Percentiles rank a stretch among this genome's conserved stretches.
Evolutionary conservation across 2,888 invertebrate species (phyloP).

Genomic region (Callyntrura guangdongensis): DNA sequence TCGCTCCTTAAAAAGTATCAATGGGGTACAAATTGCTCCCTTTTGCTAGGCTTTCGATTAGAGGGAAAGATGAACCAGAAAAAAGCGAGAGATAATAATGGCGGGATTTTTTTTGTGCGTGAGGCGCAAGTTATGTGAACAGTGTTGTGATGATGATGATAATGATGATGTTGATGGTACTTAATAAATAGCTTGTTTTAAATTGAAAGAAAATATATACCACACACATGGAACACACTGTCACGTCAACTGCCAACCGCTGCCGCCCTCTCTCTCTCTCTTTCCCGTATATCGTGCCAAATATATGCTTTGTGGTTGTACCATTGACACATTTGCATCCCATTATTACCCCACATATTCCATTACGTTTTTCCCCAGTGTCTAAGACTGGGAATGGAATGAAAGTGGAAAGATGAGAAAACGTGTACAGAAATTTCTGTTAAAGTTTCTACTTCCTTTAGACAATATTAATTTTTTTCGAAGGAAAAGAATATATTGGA

Average conservation of each 20-base stretch:
- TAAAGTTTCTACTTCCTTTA: background rate
- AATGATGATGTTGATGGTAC: background rate
- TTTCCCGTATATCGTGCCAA: background rate
- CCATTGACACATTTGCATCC: slow-evolving; percentile 3
- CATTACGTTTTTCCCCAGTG: background rate
- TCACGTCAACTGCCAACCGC: background rate
- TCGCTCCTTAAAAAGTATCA: background rate
- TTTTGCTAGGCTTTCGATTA: background rate
- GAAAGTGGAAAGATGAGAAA: background rate
- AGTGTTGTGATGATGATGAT: background rate
- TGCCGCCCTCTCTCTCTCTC: no score
- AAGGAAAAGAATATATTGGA: no score
- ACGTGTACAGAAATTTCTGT: background rate
- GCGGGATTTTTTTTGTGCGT: background rate
- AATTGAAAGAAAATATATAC: slow-evolving; percentile 31
- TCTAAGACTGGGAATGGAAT: background rate
- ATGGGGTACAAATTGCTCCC: background rate
- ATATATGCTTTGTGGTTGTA: background rate
- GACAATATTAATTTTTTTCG: no score
- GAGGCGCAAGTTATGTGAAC: background rate
- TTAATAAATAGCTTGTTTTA: background rate
- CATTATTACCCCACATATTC: background rate
- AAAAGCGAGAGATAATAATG: background rate
- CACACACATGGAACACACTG: slow-evolving; percentile 49
- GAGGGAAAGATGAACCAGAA: no score